Conservation (phyloP, 2,113 vertebrate genomes). For the Globicephala melas region DNA sequence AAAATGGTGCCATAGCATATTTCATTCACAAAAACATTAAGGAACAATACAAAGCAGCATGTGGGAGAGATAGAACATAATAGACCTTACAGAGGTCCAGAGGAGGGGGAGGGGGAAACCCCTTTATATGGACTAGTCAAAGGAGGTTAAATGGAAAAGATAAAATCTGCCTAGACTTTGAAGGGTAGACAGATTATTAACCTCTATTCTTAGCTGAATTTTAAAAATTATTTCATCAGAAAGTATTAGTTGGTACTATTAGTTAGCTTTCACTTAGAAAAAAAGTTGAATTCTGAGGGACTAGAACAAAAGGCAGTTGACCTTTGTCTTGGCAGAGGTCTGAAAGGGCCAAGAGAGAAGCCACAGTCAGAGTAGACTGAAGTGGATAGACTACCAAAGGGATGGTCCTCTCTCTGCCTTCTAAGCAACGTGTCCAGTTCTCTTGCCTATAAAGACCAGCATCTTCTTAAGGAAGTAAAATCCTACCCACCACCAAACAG, state of each 20-base stretch:
- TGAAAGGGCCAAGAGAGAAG: not conserved
- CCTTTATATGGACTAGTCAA: not conserved
- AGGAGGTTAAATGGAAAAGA: not conserved
- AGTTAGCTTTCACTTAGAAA: not conserved
- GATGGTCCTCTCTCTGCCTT: not conserved
- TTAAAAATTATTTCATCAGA: not conserved
- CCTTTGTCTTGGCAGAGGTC: not conserved
- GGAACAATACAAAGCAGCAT: not conserved
- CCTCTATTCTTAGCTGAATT: not conserved
- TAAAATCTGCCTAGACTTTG: not conserved
- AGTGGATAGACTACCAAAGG: accelerated
- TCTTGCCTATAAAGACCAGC: not conserved
- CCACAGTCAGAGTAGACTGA: not conserved
- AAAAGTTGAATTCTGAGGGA: not conserved
- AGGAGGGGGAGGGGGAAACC: not conserved
- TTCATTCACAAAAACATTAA: not conserved
- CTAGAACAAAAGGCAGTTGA: not conserved
- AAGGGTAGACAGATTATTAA: not conserved
- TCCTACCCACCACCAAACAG: too few species aligned
- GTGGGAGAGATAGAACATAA: not conserved
- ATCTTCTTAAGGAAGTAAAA: not conserved
- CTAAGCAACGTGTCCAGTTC: accelerated
- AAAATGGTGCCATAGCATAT: not conserved
- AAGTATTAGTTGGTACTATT: not conserved
- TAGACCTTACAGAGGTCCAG: not conserved